Percentiles rank a stretch among this genome's conserved stretches.
phyloP scores from a whole-genome alignment of 2,113 vertebrate species.

The Tragelaphus imberbis region DNA sequence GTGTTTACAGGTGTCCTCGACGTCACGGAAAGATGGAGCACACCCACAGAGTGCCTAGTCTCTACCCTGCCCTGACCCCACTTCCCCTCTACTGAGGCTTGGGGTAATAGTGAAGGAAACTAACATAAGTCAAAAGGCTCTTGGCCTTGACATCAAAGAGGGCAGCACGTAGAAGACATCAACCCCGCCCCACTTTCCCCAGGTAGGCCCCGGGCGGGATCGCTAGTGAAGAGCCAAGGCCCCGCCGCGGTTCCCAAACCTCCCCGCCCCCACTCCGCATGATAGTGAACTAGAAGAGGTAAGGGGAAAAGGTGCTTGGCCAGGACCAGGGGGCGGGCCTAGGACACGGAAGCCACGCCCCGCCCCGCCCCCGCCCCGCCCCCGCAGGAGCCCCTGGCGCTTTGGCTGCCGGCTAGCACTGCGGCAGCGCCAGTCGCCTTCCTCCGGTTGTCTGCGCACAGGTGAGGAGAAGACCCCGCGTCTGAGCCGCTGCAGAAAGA shows the following conservation, averaged over 20 bases:
- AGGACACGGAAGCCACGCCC: not conserved
- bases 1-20: not conserved
- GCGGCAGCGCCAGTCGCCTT: not conserved
- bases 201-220: too few species aligned
- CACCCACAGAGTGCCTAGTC: not conserved
- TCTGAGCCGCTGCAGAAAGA: not conserved
- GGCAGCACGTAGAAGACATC: not conserved
- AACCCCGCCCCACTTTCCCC: not conserved
- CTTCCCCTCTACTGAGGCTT: not conserved
- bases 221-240: not conserved
- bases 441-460: not conserved
- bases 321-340: not conserved
- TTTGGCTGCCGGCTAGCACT: not conserved
- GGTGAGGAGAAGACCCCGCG: not conserved
- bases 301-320: not conserved
- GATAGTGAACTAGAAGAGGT: not conserved
- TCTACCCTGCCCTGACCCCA: not conserved
- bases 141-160: not conserved
- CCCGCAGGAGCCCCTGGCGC: not conserved
- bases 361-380: not conserved
- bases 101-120: not conserved
- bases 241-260: not conserved
- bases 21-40: fast-evolving
- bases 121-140: not conserved
- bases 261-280: not conserved